Conservation (phyloP, 2,888 invertebrate species). For the Sycophila texana region DNA sequence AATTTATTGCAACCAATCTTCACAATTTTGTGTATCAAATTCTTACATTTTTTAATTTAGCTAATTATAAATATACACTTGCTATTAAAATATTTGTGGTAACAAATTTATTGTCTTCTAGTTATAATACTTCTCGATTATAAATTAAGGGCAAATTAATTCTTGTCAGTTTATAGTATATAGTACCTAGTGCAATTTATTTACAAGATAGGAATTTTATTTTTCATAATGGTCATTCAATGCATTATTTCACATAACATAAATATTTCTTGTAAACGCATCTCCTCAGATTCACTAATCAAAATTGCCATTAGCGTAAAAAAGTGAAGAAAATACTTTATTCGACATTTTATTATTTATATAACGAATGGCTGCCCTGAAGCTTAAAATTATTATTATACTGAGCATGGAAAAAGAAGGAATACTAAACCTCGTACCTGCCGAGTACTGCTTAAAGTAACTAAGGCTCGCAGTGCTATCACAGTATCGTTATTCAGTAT, state of each 20-base stretch:
- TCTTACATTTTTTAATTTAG: slow-evolving; percentile 42
- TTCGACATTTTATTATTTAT: neutral
- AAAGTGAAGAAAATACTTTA: too few species aligned
- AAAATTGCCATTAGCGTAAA: too few species aligned
- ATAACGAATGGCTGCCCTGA: slow-evolving; percentile 33
- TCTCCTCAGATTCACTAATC: too few species aligned
- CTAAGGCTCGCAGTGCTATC: slow-evolving; percentile 59
- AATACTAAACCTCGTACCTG: slow-evolving; percentile 56
- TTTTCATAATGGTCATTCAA: slow-evolving; percentile 38
- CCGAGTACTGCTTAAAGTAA: slow-evolving; percentile 57
- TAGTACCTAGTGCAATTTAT: slow-evolving; percentile 38
- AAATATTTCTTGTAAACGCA: neutral
- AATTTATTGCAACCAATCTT: slow-evolving; percentile 49
- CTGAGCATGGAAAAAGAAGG: slow-evolving; percentile 17
- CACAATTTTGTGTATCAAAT: slow-evolving; percentile 40
- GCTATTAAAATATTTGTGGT: slow-evolving; percentile 37
- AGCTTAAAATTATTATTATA: slow-evolving; percentile 35
- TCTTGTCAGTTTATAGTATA: slow-evolving; percentile 27
- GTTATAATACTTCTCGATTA: slow-evolving; percentile 47
- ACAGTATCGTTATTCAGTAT: slow-evolving; percentile 58
- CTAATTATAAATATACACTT: slow-evolving; percentile 41
- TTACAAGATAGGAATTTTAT: slow-evolving; percentile 39
- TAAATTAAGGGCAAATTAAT: slow-evolving; percentile 30
- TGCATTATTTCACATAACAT: neutral
- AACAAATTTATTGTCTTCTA: slow-evolving; percentile 36